Percentiles rank a stretch among this genome's conserved stretches.
Evolutionary conservation across 2,888 invertebrate genomes (phyloP).

Genomic region (Drosophila demipolita): DNA sequence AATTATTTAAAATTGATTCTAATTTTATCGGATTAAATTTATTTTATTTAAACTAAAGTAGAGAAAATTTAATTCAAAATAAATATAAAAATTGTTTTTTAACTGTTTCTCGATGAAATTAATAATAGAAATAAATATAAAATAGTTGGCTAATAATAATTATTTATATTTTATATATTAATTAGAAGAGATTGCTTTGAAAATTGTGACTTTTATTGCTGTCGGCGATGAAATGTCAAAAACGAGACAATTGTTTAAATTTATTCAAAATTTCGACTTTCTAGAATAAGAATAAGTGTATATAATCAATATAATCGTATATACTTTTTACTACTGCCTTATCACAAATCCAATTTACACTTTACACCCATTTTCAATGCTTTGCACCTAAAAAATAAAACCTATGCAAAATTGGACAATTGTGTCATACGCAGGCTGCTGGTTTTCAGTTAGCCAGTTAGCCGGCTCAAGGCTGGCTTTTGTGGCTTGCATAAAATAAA

Average conservation of each 20-base stretch:
- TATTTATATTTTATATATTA: no score
- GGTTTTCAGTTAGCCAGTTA: not conserved
- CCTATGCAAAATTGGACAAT: conserved; percentile 31
- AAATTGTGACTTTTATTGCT: no score
- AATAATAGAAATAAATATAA: no score
- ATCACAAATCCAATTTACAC: not conserved
- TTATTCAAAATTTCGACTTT: not conserved
- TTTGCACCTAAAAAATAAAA: conserved; percentile 6
- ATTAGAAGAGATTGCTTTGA: no score
- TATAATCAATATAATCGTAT: not conserved
- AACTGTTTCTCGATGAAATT: no score
- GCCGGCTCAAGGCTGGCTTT: conserved; percentile 61
- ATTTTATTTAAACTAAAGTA: not conserved
- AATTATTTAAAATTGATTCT: not conserved
- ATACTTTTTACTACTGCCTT: not conserved
- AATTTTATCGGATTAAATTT: not conserved
- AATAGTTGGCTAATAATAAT: no score
- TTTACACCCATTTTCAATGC: not conserved
- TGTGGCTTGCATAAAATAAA: conserved; percentile 44
- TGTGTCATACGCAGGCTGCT: conserved; percentile 45
- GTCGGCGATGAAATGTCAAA: no score
- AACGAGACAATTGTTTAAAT: no score
- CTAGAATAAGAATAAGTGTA: not conserved
- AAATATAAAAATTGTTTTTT: no score
- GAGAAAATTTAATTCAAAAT: not conserved